Evolutionary conservation across 2,113 vertebrate species (phyloP).

Genomic region (Indicator maculatus): DNA sequence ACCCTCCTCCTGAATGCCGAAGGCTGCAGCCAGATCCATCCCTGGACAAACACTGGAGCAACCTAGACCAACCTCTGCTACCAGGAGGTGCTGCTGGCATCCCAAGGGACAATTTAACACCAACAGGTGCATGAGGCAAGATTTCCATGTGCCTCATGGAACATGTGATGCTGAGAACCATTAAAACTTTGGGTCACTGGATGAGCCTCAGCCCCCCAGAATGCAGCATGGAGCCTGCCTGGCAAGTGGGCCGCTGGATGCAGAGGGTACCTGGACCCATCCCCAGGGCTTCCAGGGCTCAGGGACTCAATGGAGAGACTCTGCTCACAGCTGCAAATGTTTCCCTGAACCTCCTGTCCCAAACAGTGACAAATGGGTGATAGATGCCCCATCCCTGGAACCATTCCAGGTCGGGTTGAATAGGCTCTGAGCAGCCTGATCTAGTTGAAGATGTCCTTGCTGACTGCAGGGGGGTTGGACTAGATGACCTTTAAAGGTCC

Average conservation of each 20-base stretch:
- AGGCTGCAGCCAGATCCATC: neutral
- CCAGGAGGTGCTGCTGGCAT: neutral
- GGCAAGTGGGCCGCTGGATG: neutral
- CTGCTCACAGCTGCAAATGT: neutral
- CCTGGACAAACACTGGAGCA: neutral
- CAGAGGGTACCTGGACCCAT: neutral
- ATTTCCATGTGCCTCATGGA: neutral
- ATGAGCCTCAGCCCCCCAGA: neutral
- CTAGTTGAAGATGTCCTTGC: neutral
- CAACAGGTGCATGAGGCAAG: fast-evolving
- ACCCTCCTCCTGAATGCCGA: fast-evolving
- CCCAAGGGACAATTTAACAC: neutral
- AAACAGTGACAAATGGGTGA: neutral
- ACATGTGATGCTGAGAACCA: neutral
- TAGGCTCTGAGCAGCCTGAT: too few species aligned
- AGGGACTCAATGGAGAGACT: fast-evolving
- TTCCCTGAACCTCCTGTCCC: neutral
- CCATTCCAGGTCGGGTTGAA: too few species aligned
- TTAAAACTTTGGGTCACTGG: neutral
- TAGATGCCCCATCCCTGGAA: neutral
- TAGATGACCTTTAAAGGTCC: neutral
- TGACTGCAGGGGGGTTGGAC: neutral
- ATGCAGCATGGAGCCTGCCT: neutral
- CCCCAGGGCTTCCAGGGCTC: neutral
- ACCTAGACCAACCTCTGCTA: neutral